A percentile compares a stretch with the other conserved stretches of the same genome.
Evolutionary conservation across 2,113 vertebrate genomes (phyloP).

Genomic region (Barnardius zonarius): DNA sequence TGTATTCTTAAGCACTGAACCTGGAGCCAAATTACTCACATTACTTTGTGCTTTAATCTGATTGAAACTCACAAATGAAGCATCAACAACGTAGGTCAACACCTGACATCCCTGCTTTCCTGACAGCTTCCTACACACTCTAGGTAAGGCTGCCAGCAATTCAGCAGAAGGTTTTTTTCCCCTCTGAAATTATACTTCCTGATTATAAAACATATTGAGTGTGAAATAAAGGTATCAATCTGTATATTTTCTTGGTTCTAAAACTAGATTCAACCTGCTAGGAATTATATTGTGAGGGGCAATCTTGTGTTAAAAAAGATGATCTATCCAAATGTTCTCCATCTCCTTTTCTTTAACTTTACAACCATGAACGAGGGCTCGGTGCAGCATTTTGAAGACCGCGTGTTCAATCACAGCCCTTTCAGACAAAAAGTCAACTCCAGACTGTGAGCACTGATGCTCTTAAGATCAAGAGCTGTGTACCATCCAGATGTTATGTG

Average conservation of each 20-base stretch:
- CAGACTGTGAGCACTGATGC: background rate
- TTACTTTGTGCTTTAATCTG: background rate
- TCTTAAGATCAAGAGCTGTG: background rate
- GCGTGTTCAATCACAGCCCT: background rate
- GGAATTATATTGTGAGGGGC: background rate
- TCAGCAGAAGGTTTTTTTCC: background rate
- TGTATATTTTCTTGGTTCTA: background rate
- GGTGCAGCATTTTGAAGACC: background rate
- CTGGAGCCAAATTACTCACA: background rate
- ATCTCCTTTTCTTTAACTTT: background rate
- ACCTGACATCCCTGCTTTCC: background rate
- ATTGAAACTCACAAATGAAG: conserved; percentile 14
- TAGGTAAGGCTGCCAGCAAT: background rate
- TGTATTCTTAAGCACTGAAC: background rate
- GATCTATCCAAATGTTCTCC: background rate
- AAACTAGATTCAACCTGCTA: background rate
- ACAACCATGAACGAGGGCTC: background rate
- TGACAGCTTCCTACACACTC: background rate
- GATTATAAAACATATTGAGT: background rate
- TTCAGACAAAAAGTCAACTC: background rate
- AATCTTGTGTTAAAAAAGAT: background rate
- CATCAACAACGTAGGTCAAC: background rate
- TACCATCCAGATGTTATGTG: conserved; percentile 19
- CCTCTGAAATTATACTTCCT: background rate
- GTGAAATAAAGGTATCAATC: background rate